Percentiles rank a stretch among this genome's conserved stretches.
These are phyloP conservation scores for Tetragnatha montana DNA, from an alignment of 2,888 invertebrate genomes.

Conservation along the genomic window DNA sequence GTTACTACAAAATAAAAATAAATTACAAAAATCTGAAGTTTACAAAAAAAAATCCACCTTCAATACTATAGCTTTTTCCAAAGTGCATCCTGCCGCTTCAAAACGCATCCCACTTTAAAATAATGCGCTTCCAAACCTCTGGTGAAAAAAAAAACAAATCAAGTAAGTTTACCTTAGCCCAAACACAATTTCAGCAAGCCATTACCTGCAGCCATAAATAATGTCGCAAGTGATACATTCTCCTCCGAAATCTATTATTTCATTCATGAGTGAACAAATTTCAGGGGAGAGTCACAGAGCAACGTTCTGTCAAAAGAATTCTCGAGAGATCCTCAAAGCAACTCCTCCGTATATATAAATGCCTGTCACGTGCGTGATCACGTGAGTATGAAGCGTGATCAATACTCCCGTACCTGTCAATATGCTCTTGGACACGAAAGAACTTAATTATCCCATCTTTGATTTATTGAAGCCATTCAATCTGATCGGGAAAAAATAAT, in stretches of 20 bases:
- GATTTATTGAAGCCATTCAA: background rate
- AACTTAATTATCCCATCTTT: background rate
- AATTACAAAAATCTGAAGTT: no score
- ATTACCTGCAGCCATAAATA: background rate
- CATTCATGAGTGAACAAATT: background rate
- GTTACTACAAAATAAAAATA: no score
- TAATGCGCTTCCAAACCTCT: no score
- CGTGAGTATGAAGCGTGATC: slow-evolving; percentile 8
- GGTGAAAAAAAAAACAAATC: background rate
- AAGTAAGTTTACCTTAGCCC: background rate
- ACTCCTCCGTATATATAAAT: background rate
- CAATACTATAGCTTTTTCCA: no score
- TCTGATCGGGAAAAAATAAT: background rate
- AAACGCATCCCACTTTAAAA: background rate
- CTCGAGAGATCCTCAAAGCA: background rate
- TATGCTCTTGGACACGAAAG: background rate
- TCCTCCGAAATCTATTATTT: background rate
- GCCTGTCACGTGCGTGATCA: slow-evolving; percentile 18
- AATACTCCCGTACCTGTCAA: slow-evolving; percentile 24
- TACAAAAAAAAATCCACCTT: no score
- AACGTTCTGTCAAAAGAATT: background rate
- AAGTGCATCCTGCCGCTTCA: no score
- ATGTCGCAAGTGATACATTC: background rate
- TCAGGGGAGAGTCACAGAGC: background rate
- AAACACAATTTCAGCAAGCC: background rate